phyloP scores from a whole-genome alignment of 1,140 invertebrate species.

The Drosophila takahashii region DNA sequence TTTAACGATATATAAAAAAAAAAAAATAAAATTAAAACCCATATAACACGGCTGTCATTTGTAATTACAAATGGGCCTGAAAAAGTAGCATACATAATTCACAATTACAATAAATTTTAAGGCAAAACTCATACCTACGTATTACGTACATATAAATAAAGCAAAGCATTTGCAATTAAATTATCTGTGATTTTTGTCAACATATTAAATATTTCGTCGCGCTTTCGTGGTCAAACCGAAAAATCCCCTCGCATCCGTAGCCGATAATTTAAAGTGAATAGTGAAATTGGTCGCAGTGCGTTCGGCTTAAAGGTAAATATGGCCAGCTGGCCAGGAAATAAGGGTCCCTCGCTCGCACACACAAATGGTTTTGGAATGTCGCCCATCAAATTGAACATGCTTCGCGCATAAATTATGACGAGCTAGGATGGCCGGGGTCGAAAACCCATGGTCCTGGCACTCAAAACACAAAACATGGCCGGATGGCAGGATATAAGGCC shows the following conservation, averaged over 20 bases:
- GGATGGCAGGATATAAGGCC: slow-evolving; percentile 3
- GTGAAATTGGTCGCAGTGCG: slow-evolving; percentile 19
- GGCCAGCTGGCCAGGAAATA: slow-evolving; percentile 27
- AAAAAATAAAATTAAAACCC: background rate
- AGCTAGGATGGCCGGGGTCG: slow-evolving; percentile 2
- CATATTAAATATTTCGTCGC: slow-evolving; percentile 62
- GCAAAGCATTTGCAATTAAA: slow-evolving; percentile 69
- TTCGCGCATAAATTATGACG: slow-evolving; percentile 76
- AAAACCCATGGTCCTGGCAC: slow-evolving; percentile 9
- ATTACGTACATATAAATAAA: slow-evolving; percentile 25
- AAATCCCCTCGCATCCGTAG: slow-evolving; percentile 15
- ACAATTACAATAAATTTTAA: slow-evolving; percentile 48
- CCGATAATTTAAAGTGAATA: slow-evolving; percentile 39
- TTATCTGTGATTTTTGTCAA: slow-evolving; percentile 81
- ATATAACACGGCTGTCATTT: slow-evolving; percentile 62
- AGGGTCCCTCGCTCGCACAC: slow-evolving; percentile 26
- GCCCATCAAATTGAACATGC: slow-evolving; percentile 74
- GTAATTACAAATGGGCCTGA: slow-evolving; percentile 70
- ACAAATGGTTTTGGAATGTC: slow-evolving; percentile 73
- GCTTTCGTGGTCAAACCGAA: slow-evolving; percentile 6
- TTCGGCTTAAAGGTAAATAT: slow-evolving; percentile 70
- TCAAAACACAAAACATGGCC: too few species aligned
- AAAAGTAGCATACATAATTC: slow-evolving; percentile 43
- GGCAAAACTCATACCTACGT: slow-evolving; percentile 27
- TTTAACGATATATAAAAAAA: slow-evolving; percentile 19